Percentiles rank a stretch among this genome's conserved stretches.
Evolutionary conservation across 2,797 vertebrate species (phyloP).

Genomic region (Gymnoscopelus microlampas): DNA sequence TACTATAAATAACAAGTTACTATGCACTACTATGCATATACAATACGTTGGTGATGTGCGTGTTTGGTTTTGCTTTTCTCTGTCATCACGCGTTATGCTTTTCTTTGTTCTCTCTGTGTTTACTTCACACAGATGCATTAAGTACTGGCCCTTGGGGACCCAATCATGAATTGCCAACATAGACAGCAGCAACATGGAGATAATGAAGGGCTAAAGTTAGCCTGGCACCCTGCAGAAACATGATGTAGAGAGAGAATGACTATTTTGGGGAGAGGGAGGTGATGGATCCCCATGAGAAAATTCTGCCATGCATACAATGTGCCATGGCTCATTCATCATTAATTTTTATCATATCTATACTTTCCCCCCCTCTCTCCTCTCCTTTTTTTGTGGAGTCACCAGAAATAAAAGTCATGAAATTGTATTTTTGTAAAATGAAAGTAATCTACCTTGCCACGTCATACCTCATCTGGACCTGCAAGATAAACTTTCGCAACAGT

Average conservation of each 20-base stretch:
- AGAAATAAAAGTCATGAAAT: background rate
- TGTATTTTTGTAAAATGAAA: background rate
- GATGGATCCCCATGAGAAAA: slow-evolving; percentile 2
- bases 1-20: background rate
- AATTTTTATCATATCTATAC: background rate
- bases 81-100: background rate
- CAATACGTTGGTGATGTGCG: background rate
- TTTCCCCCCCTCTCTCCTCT: background rate
- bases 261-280: slow-evolving; percentile 18
- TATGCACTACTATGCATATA: background rate
- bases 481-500: slow-evolving; percentile 23
- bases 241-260: slow-evolving; percentile 32
- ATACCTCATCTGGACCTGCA: background rate
- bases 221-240: slow-evolving; percentile 42
- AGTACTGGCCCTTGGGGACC: slow-evolving; percentile 47
- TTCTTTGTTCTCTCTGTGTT: slow-evolving; percentile 36
- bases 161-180: slow-evolving; percentile 50
- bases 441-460: background rate
- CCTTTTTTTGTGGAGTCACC: background rate
- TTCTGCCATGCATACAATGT: background rate
- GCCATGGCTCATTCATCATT: background rate
- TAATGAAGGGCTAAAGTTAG: slow-evolving; percentile 61
- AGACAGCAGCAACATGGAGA: slow-evolving; percentile 24
- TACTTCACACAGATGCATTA: slow-evolving; percentile 45
- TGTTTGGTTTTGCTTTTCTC: slow-evolving; percentile 1